Percentiles rank a stretch among this genome's conserved stretches.
phyloP scores from a whole-genome alignment of 1,140 invertebrate genomes.

The Ceratoteleas bidentatus region DNA sequence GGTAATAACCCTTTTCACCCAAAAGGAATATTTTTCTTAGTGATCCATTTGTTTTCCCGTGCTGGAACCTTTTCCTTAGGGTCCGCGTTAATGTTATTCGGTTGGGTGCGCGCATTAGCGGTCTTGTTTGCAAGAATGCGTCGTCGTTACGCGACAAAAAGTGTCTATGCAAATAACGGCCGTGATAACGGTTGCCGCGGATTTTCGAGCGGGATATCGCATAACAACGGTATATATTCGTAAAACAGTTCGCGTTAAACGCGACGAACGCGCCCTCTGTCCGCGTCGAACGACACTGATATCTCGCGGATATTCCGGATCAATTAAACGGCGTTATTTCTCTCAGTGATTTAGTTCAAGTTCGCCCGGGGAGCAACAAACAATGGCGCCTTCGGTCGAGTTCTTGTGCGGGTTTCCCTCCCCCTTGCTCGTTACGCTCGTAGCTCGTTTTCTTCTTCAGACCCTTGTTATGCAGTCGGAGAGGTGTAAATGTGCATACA shows the following conservation, averaged over 20 bases:
- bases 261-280: conserved; percentile 5
- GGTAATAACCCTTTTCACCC: too few relatives aligned
- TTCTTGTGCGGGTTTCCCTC: conserved; percentile 15
- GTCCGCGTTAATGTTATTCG: conserved; percentile 15
- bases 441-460: conserved; percentile 43
- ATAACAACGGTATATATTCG: conserved; percentile 51
- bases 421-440: not conserved
- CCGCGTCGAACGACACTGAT: conserved; percentile 41
- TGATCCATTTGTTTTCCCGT: too few relatives aligned
- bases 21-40: too few relatives aligned
- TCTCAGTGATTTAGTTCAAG: conserved; percentile 60
- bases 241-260: conserved; percentile 33
- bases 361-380: conserved; percentile 36
- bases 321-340: conserved; percentile 55
- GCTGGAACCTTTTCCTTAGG: too few relatives aligned
- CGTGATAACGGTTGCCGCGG: conserved; percentile 29
- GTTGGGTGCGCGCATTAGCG: conserved; percentile 3
- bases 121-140: conserved; percentile 13
- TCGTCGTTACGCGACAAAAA: conserved; percentile 23
- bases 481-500: conserved; percentile 56
- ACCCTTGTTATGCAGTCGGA: conserved; percentile 47
- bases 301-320: conserved; percentile 25
- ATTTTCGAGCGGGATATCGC: conserved; percentile 34
- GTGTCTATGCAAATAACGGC: conserved; percentile 36
- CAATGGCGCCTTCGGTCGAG: conserved; percentile 44